Evolutionary conservation across 2,797 vertebrate species (phyloP).

Genomic region (Spinibarbus caldwelli): DNA sequence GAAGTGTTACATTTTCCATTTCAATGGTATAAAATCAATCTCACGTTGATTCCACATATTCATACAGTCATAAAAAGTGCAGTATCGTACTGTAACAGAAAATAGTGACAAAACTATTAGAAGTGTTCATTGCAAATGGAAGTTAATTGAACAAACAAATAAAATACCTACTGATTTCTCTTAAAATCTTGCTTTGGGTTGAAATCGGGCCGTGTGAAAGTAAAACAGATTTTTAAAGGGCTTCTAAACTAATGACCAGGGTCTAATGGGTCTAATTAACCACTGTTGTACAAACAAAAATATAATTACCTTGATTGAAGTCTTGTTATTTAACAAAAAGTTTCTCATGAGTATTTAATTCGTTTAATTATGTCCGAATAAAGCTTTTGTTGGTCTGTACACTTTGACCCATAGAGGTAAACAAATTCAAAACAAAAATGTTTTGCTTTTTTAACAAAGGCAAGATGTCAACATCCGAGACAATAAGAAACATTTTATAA

Average conservation of each 20-base stretch:
- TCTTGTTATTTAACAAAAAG: constrained; percentile 26
- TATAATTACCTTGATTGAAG: constrained; percentile 35
- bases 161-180: neutral
- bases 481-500: neutral
- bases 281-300: constrained; percentile 41
- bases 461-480: no score
- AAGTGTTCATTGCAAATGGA: neutral
- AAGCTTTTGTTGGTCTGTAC: neutral
- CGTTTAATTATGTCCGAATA: constrained; percentile 35
- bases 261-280: constrained; percentile 55
- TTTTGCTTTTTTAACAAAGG: neutral
- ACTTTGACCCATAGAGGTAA: no score
- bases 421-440: neutral
- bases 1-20: no score
- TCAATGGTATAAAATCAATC: neutral
- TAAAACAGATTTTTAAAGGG: constrained; percentile 24
- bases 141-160: neutral
- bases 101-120: no score
- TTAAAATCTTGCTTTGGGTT: neutral
- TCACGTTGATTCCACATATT: neutral
- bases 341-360: constrained; percentile 41
- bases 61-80: neutral
- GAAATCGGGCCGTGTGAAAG: neutral
- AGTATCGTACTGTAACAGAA: neutral
- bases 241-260: neutral